Evolutionary conservation across 2,888 invertebrate species (phyloP).

Genomic region (Eubasilissa splendida): DNA sequence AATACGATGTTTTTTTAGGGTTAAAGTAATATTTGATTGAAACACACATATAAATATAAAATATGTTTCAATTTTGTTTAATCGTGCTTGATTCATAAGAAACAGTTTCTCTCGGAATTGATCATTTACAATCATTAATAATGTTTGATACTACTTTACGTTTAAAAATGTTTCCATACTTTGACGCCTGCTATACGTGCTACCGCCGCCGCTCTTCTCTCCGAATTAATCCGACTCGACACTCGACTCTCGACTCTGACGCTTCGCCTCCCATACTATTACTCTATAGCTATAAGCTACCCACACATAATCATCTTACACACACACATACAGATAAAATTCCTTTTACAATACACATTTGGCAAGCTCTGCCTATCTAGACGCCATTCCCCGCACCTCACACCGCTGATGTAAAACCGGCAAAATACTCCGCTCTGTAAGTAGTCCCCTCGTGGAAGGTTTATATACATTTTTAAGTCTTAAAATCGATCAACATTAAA

Average conservation of each 20-base stretch:
- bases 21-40: too few relatives aligned
- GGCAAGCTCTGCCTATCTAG: not conserved
- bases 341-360: not conserved
- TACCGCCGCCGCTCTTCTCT: not conserved
- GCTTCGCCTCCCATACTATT: not conserved
- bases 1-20: too few relatives aligned
- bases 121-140: too few relatives aligned
- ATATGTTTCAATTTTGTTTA: too few relatives aligned
- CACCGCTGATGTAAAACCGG: not conserved
- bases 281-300: not conserved
- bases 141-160: too few relatives aligned
- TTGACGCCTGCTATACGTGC: not conserved
- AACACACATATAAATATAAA: too few relatives aligned
- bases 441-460: constrained; percentile 46
- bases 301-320: not conserved
- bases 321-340: not conserved
- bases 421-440: constrained; percentile 30
- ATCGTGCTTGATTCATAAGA: too few relatives aligned
- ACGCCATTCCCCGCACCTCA: not conserved
- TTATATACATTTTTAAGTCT: constrained; percentile 4
- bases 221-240: not conserved
- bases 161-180: too few relatives aligned
- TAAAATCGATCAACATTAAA: constrained; percentile 32
- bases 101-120: too few relatives aligned
- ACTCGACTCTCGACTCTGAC: not conserved